A percentile compares a stretch with the other conserved stretches of the same genome.
phyloP scores from a whole-genome alignment of 2,797 vertebrate genomes.

The Amniataba percoides region DNA sequence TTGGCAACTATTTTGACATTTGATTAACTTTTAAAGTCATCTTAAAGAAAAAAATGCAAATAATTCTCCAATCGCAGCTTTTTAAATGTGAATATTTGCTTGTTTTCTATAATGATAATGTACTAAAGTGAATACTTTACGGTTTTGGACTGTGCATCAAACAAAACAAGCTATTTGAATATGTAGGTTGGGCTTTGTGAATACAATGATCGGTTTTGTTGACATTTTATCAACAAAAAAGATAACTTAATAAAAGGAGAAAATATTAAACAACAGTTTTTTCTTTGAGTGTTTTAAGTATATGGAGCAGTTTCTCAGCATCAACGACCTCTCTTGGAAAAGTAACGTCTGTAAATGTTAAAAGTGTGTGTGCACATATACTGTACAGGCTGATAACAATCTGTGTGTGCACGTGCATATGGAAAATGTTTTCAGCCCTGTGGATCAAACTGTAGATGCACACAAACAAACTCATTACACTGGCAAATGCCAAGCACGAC shows the following conservation, averaged over 20 bases:
- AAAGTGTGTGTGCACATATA: not conserved
- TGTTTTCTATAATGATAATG: not conserved
- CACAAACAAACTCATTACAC: slow-evolving; percentile 40
- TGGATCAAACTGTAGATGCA: slow-evolving; percentile 6
- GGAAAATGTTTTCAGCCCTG: not conserved
- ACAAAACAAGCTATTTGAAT: not conserved
- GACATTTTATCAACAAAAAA: too few relatives aligned
- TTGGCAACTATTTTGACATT: not conserved
- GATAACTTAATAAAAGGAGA: too few relatives aligned
- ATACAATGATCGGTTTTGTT: too few relatives aligned
- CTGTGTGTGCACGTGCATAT: slow-evolving; percentile 1
- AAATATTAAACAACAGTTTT: too few relatives aligned
- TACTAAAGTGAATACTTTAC: not conserved
- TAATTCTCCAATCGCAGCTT: too few relatives aligned
- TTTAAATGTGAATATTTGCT: not conserved
- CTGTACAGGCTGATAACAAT: not conserved
- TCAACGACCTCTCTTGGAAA: not conserved
- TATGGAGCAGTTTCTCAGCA: not conserved
- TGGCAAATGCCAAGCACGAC: slow-evolving; percentile 39
- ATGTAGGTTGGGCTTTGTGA: too few relatives aligned
- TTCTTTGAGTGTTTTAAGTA: not conserved
- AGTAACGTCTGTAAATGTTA: not conserved
- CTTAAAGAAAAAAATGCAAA: not conserved
- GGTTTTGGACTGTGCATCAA: not conserved
- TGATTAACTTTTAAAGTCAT: too few relatives aligned